Conservation (phyloP, 2,797 vertebrate genomes). For the Myioborus miniatus region DNA sequence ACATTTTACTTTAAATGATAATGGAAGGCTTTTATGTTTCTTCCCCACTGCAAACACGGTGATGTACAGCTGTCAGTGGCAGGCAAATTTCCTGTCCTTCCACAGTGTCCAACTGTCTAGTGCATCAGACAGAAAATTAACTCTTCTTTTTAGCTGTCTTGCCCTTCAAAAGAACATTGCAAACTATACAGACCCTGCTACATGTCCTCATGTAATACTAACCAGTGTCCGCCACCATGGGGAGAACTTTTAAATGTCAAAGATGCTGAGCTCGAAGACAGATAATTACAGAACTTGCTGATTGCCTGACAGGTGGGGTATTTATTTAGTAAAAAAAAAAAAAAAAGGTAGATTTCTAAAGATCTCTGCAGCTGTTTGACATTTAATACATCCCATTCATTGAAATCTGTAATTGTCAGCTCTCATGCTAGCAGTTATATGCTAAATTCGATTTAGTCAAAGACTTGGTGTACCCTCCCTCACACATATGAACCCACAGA, state of each 20-base stretch:
- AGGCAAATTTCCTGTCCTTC: not conserved
- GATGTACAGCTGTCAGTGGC: not conserved
- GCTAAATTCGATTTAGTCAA: slow-evolving; percentile 8
- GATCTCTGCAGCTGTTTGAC: not conserved
- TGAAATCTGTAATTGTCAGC: not conserved
- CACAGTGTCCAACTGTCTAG: not conserved
- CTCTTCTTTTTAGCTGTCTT: not conserved
- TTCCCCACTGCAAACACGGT: not conserved
- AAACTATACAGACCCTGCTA: not conserved
- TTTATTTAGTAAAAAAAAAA: not conserved
- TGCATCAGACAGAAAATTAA: not conserved
- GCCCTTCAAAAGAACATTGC: not conserved
- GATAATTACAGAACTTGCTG: not conserved
- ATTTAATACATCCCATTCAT: not conserved
- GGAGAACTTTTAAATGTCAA: not conserved
- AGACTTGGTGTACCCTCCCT: not conserved
- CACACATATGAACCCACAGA: not conserved
- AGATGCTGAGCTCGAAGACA: not conserved
- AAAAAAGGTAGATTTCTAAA: not conserved
- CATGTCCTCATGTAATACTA: not conserved
- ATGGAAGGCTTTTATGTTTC: not conserved
- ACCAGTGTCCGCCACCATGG: not conserved
- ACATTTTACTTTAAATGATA: not conserved
- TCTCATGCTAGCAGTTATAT: not conserved
- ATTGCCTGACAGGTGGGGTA: not conserved